Base-by-base conservation (phyloP, 2,797 vertebrate genomes). In the Sciaenops ocellatus region DNA sequence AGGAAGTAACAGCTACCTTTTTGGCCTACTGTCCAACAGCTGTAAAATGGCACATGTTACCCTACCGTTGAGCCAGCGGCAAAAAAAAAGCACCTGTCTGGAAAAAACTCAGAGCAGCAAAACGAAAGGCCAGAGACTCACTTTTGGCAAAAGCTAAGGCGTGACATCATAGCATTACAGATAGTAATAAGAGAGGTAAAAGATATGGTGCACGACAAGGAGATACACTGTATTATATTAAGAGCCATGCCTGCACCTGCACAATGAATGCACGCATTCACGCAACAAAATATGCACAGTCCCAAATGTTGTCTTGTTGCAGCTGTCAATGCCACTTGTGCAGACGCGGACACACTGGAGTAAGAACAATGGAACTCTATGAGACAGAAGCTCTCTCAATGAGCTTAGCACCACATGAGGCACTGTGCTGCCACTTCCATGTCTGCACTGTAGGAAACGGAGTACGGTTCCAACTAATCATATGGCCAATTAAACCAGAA, bases 401-500 rank as follows among this genome's bases (percentile, higher is more conserved):
- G 81, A 87, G 87, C 63, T 42, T 5, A 17, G 51, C 87, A 1
- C 89, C 82, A 76, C 89, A 77, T 89, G 92, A 71, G 79, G 83
- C 80, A 78, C 79, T 0, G 73, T 11, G 75, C 82, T 85, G 83
- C 87, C 87, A 83, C 86, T 74, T 82, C 80, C 86, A 87, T 52
- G 85, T 84, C 79, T 47, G 84, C 86, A n/a, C 73, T 69, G 13
- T 57, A 82, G 84, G 86, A 87, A 85, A 55, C 69, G 69, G 84
- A 91, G 88, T 83, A 81, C 64, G 79, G 69, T 34, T 93, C 91
- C 83, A 89, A 85, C 92, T 90, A 94, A 95, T 95, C 91, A 94
- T 71, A 93, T 86, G 92, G 84, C 57, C 94, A 93, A 95, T 93
- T 95, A 94, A 94, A 91, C 92, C 80, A 92, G 76, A 95, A 93